A percentile compares a stretch with the other conserved stretches of the same genome.
Evolutionary conservation across 2,113 vertebrate genomes (phyloP).

Genomic region (Garra rufa): DNA sequence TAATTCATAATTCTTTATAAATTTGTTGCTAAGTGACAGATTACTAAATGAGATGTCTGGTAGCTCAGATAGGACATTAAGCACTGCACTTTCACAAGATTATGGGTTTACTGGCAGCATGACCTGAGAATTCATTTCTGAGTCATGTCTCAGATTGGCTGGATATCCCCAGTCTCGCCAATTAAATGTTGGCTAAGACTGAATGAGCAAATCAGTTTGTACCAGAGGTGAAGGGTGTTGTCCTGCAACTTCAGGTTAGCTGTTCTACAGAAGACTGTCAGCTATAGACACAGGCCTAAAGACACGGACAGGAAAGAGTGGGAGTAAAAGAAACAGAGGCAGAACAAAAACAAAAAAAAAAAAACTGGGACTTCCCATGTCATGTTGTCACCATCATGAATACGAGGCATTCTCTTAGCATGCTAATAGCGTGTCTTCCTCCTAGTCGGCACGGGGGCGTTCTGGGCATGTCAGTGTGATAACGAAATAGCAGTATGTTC

Average conservation of each 20-base stretch:
- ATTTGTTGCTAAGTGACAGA: not conserved
- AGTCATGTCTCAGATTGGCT: not conserved
- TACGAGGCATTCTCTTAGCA: slow-evolving; percentile 67
- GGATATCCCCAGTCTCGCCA: not conserved
- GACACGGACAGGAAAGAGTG: not conserved
- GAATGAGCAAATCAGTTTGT: not conserved
- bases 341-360: slow-evolving; percentile 46
- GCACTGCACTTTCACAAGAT: not conserved
- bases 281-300: not conserved
- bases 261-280: not conserved
- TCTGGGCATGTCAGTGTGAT: slow-evolving; percentile 72
- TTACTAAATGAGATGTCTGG: not conserved
- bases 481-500: slow-evolving; percentile 74
- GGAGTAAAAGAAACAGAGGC: slow-evolving; percentile 36
- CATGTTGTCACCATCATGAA: slow-evolving; percentile 66
- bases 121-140: not conserved
- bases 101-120: not conserved
- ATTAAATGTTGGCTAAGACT: not conserved
- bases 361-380: slow-evolving; percentile 53
- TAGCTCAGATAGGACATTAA: not conserved
- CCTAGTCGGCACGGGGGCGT: slow-evolving; percentile 64
- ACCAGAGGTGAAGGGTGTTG: not conserved
- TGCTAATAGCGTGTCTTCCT: slow-evolving; percentile 67
- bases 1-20: not conserved
- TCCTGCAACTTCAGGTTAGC: not conserved